These are phyloP conservation scores for Eriosoma lanigerum DNA, from an alignment of 1,140 invertebrate genomes.

Conservation along the genomic window DNA sequence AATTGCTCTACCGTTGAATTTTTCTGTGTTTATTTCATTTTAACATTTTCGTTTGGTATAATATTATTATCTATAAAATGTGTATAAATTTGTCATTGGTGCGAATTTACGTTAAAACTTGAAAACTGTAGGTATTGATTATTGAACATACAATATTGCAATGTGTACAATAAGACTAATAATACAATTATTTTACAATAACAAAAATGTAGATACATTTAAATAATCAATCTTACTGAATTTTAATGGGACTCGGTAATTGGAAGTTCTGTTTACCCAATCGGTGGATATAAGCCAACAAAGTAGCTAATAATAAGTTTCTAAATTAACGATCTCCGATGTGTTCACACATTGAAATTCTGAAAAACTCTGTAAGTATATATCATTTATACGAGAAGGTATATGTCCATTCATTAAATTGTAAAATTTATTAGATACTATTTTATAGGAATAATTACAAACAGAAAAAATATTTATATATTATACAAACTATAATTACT, in stretches of 20 bases:
- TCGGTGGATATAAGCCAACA: constrained; percentile 11
- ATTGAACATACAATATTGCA: background rate
- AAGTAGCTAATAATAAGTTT: constrained; percentile 26
- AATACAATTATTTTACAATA: background rate
- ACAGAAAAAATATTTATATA: no score
- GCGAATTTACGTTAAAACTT: background rate
- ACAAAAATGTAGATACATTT: background rate
- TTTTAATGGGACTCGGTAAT: constrained; percentile 19
- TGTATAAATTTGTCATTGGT: no score
- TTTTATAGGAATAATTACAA: no score
- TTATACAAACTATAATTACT: no score
- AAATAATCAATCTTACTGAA: constrained; percentile 7
- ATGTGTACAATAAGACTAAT: background rate
- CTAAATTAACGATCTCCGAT: background rate
- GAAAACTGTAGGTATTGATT: background rate
- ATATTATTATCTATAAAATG: no score
- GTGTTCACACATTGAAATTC: background rate
- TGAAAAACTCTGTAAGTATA: background rate
- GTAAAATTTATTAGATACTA: background rate
- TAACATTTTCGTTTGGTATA: no score
- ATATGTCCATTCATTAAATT: background rate
- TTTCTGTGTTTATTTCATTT: no score
- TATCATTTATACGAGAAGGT: no score
- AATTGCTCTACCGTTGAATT: no score
- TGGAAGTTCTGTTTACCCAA: background rate